Conservation (phyloP, 2,888 invertebrate species). For the Alsophila aescularia region DNA sequence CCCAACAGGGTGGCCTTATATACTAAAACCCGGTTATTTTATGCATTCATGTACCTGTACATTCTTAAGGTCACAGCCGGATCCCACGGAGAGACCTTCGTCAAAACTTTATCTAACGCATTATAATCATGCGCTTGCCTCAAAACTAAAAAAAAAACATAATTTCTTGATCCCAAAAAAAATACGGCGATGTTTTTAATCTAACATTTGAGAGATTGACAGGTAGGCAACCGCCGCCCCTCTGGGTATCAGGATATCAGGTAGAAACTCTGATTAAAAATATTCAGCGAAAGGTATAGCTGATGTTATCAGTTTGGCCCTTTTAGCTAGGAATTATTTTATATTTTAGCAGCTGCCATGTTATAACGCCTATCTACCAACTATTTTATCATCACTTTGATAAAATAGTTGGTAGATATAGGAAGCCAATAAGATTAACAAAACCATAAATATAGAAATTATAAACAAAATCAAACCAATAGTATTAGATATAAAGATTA, state of each 20-base stretch:
- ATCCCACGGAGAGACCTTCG: slow-evolving; percentile 71
- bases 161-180: slow-evolving; percentile 82
- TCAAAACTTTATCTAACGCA: slow-evolving; percentile 80
- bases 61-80: slow-evolving; percentile 46
- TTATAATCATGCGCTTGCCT: slow-evolving; percentile 75
- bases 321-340: slow-evolving; percentile 44
- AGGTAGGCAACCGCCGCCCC: slow-evolving; percentile 75
- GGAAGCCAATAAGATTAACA: too few relatives aligned
- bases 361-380: neutral
- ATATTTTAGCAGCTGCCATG: slow-evolving; percentile 8
- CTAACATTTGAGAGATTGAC: slow-evolving; percentile 83
- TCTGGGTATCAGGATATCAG: slow-evolving; percentile 58
- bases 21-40: slow-evolving; percentile 22
- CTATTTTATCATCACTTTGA: too few relatives aligned
- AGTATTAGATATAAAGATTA: too few relatives aligned
- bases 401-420: too few relatives aligned
- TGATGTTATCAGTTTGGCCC: slow-evolving; percentile 58
- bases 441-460: too few relatives aligned
- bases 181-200: slow-evolving; percentile 81
- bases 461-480: too few relatives aligned
- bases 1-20: slow-evolving; percentile 18
- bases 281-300: slow-evolving; percentile 68
- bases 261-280: slow-evolving; percentile 82
- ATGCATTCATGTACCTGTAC: slow-evolving; percentile 1
- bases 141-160: slow-evolving; percentile 50